phyloP scores from a whole-genome alignment of 2,888 invertebrate species.

The Schizotus pectinicornis region DNA sequence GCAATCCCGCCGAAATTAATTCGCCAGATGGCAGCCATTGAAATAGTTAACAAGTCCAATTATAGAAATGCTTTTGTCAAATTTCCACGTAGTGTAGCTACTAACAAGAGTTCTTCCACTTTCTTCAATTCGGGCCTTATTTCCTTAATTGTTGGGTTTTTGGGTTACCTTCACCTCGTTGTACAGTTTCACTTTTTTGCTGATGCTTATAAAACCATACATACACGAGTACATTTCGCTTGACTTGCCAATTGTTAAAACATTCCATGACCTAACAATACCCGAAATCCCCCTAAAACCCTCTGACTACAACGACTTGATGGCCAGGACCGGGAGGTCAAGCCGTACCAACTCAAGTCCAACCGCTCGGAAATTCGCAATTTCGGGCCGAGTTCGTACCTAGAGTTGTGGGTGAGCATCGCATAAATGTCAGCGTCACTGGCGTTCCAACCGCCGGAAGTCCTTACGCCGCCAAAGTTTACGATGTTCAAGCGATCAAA shows the following conservation, averaged over 20 bases:
- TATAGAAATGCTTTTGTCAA: constrained; percentile 1
- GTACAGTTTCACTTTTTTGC: constrained; percentile 14
- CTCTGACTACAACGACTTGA: constrained; percentile 34
- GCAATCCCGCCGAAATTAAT: too few species aligned
- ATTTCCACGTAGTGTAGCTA: neutral
- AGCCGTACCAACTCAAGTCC: constrained; percentile 87
- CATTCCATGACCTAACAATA: constrained; percentile 27
- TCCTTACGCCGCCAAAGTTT: constrained; percentile 94
- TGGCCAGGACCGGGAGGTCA: constrained; percentile 87
- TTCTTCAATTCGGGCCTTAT: constrained; percentile 9
- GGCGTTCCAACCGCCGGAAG: constrained; percentile 86
- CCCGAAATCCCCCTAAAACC: constrained; percentile 12
- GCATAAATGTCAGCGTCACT: constrained; percentile 85
- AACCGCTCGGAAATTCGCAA: constrained; percentile 79
- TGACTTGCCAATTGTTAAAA: constrained; percentile 13
- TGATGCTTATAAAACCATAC: constrained; percentile 18
- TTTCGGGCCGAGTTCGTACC: constrained; percentile 93
- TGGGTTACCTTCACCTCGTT: constrained; percentile 1
- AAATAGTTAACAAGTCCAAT: constrained; percentile 4
- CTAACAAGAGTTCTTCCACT: constrained; percentile 14
- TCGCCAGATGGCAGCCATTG: too few species aligned
- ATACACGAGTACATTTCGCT: constrained; percentile 27
- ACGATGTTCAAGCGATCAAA: constrained; percentile 92
- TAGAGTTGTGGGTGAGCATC: constrained; percentile 88
- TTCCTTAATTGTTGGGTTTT: constrained; percentile 15